phyloP scores from a whole-genome alignment of 2,113 vertebrate species.

The Atractosteus spatula region DNA sequence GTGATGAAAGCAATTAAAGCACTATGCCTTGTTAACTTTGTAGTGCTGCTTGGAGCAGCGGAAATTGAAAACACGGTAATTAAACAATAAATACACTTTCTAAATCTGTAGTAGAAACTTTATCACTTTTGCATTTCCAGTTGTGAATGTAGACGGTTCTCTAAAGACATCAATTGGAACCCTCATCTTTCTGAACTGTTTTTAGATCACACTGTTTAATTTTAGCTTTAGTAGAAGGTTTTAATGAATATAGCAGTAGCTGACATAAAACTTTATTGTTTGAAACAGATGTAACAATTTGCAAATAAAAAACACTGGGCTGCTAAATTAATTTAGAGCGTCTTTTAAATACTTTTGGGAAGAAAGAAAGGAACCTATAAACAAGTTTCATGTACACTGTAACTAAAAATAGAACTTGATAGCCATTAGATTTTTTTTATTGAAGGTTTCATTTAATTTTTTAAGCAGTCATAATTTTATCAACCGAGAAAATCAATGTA shows the following conservation, averaged over 20 bases:
- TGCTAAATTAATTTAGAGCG: background rate
- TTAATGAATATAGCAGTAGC: background rate
- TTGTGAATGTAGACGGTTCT: slow-evolving; percentile 20
- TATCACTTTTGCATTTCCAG: slow-evolving; percentile 47
- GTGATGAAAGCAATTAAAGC: slow-evolving; percentile 71
- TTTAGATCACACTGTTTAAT: background rate
- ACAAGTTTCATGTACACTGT: background rate
- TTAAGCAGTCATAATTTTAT: too few relatives aligned
- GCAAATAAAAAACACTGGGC: background rate
- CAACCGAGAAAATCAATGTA: too few relatives aligned
- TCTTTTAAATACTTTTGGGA: background rate
- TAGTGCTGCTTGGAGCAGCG: slow-evolving; percentile 38
- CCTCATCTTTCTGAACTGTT: too few relatives aligned
- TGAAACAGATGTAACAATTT: background rate
- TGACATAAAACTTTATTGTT: background rate
- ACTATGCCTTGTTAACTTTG: slow-evolving; percentile 49
- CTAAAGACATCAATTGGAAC: too few relatives aligned
- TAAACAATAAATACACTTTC: background rate
- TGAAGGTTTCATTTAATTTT: background rate
- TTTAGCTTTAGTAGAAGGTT: background rate
- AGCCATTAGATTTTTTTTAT: background rate
- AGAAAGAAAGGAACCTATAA: background rate
- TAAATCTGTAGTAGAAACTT: slow-evolving; percentile 34
- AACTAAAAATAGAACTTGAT: background rate
- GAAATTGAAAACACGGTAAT: slow-evolving; percentile 26